Conservation (phyloP, 2,888 invertebrate species). For the Acleris holmiana region DNA sequence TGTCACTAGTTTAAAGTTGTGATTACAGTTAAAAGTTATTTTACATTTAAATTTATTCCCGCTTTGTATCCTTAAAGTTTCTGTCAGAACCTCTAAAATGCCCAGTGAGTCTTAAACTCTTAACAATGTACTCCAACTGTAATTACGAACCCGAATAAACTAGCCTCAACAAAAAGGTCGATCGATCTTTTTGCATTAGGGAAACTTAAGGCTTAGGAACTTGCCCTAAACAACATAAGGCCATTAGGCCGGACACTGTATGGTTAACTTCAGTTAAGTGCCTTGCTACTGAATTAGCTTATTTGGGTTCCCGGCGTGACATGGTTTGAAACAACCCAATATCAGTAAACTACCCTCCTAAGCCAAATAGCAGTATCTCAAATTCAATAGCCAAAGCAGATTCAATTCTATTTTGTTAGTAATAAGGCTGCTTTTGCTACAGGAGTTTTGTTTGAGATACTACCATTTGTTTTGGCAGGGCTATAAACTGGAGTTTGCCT, state of each 20-base stretch:
- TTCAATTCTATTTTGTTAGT: no score
- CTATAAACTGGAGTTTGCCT: no score
- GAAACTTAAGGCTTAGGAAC: constrained; percentile 42
- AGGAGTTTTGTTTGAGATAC: no score
- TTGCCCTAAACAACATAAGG: constrained; percentile 50
- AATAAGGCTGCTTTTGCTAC: no score
- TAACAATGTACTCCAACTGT: constrained; percentile 10
- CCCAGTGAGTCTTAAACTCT: background rate
- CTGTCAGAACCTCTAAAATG: background rate
- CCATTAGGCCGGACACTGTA: constrained; percentile 48
- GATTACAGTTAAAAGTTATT: no score
- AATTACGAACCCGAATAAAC: constrained; percentile 28
- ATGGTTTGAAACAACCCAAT: constrained; percentile 18
- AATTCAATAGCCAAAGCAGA: no score
- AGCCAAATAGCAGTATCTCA: no score
- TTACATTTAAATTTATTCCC: no score
- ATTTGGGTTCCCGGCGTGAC: constrained; percentile 15
- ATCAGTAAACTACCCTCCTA: background rate
- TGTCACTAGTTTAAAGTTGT: no score
- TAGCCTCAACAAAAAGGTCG: constrained; percentile 33
- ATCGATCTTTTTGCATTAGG: constrained; percentile 38
- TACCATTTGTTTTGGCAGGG: no score
- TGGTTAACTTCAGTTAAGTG: constrained; percentile 38
- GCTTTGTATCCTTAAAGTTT: no score
- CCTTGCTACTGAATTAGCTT: constrained; percentile 32